Evolutionary conservation across 2,797 vertebrate species (phyloP).

Genomic region (Notoglanidium macrostoma): DNA sequence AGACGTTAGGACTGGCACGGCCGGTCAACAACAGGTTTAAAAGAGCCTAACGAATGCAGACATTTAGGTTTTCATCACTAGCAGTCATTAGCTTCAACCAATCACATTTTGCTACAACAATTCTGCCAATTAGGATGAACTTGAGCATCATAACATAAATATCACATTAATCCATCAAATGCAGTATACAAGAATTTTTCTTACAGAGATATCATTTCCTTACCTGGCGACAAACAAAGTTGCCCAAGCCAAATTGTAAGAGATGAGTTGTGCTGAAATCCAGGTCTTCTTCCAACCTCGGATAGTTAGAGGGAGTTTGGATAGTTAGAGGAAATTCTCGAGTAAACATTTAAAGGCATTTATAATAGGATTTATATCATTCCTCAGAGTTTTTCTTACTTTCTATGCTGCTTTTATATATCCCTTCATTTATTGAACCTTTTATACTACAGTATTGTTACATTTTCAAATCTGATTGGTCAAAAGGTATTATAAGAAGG

Average conservation of each 20-base stretch:
- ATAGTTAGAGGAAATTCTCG: too few relatives aligned
- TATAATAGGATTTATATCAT: background rate
- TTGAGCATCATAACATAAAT: background rate
- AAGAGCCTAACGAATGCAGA: constrained; percentile 70
- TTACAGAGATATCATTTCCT: constrained; percentile 10
- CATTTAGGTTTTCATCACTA: background rate
- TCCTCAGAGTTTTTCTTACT: background rate
- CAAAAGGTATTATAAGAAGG: background rate
- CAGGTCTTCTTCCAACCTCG: constrained; percentile 80
- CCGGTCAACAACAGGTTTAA: constrained; percentile 84
- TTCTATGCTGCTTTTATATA: background rate
- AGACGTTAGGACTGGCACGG: constrained; percentile 72
- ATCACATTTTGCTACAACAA: background rate
- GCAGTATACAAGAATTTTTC: background rate
- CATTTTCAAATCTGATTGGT: background rate
- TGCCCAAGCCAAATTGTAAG: constrained; percentile 69
- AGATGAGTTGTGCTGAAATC: constrained; percentile 73
- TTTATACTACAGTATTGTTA: background rate
- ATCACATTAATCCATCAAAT: background rate
- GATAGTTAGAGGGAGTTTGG: background rate
- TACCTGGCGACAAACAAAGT: constrained; percentile 81
- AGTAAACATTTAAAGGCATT: background rate
- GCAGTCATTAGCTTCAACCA: background rate
- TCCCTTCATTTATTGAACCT: background rate
- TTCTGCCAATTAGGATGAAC: background rate